phyloP scores from a whole-genome alignment of 2,113 vertebrate species.

The Tachuris rubrigastra region DNA sequence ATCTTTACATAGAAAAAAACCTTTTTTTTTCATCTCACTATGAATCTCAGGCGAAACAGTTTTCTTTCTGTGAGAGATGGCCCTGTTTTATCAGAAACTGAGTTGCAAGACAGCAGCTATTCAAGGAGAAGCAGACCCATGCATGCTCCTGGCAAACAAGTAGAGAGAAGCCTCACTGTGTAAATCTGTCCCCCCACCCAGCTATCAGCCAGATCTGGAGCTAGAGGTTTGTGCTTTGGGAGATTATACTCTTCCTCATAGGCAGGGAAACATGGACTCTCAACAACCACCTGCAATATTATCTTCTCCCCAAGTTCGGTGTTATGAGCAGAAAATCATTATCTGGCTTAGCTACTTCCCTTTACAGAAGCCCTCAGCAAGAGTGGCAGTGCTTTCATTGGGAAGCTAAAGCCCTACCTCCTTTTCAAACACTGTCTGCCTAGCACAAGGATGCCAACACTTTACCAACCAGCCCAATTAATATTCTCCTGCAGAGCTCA shows the following conservation, averaged over 20 bases:
- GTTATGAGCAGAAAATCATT: neutral
- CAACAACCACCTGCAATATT: neutral
- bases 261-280: neutral
- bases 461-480: neutral
- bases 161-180: neutral
- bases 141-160: neutral
- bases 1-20: neutral
- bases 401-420: neutral
- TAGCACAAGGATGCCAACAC: neutral
- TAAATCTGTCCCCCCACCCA: neutral
- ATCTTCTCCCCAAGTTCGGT: neutral
- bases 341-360: neutral
- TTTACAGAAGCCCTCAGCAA: neutral
- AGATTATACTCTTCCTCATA: fast-evolving
- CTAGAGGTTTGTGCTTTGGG: neutral
- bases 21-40: neutral
- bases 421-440: neutral
- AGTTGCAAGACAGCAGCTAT: fast-evolving
- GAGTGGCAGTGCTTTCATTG: neutral
- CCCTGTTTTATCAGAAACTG: neutral
- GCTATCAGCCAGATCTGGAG: neutral
- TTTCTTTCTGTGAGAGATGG: neutral
- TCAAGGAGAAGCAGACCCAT: neutral
- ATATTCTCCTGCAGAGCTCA: neutral
- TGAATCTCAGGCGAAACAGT: neutral